phyloP scores from a whole-genome alignment of 2,888 invertebrate genomes.

The Sceliomorpha sp. region DNA sequence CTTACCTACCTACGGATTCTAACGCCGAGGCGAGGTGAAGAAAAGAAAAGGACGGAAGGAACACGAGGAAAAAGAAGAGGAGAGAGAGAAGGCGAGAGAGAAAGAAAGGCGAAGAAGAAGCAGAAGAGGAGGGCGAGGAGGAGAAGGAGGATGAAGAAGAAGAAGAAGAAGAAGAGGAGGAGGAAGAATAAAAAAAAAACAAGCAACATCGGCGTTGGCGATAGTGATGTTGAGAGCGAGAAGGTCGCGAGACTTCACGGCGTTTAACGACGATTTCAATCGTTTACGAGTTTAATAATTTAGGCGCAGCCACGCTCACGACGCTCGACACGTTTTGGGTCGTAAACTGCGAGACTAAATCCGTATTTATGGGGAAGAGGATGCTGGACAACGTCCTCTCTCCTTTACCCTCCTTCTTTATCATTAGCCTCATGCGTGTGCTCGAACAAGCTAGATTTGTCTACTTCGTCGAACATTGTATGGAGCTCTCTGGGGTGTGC shows the following conservation, averaged over 20 bases:
- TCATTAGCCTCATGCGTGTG: constrained; percentile 16
- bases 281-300: constrained; percentile 80
- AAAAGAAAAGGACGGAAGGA: neutral
- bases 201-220: constrained; percentile 34
- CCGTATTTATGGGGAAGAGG: constrained; percentile 78
- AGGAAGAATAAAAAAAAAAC: constrained; percentile 33
- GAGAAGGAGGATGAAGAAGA: neutral
- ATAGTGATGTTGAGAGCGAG: constrained; percentile 56
- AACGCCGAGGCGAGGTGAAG: constrained; percentile 3
- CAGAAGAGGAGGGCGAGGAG: neutral
- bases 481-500: no score
- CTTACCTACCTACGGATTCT: constrained; percentile 37
- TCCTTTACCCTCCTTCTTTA: constrained; percentile 36
- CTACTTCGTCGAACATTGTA: no score
- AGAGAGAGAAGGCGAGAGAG: no score
- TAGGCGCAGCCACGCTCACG: constrained; percentile 77
- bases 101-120: constrained; percentile 9
- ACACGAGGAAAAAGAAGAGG: neutral
- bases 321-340: constrained; percentile 79
- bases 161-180: constrained; percentile 16
- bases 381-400: constrained; percentile 60
- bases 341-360: constrained; percentile 79
- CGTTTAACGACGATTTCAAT: constrained; percentile 79
- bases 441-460: neutral
- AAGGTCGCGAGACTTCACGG: constrained; percentile 66